phyloP scores from a whole-genome alignment of 1,140 invertebrate genomes.

The Harlomillsia oculata region DNA sequence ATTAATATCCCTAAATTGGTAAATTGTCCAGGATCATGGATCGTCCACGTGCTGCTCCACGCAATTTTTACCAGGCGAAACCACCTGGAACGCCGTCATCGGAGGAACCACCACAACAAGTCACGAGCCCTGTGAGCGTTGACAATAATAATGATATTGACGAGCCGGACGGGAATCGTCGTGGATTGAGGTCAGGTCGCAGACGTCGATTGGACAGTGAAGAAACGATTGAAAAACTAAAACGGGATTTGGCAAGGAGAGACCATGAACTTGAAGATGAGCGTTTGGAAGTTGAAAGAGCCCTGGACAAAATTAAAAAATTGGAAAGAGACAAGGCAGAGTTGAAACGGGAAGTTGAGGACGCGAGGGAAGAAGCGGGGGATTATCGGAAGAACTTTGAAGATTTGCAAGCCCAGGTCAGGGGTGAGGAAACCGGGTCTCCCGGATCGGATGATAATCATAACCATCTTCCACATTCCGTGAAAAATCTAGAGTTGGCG shows the following conservation, averaged over 20 bases:
- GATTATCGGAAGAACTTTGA: constrained; percentile 29
- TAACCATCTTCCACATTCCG: constrained; percentile 40
- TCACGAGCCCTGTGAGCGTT: background rate
- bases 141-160: constrained; percentile 7
- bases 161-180: constrained; percentile 11
- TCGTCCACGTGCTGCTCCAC: background rate
- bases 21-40: too few species aligned
- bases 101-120: background rate
- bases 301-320: constrained; percentile 23
- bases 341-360: constrained; percentile 28
- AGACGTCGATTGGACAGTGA: background rate
- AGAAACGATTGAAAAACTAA: constrained; percentile 2
- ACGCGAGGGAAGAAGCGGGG: constrained; percentile 23
- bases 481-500: constrained; percentile 29
- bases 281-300: constrained; percentile 18
- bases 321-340: constrained; percentile 32
- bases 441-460: constrained; percentile 39
- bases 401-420: constrained; percentile 14
- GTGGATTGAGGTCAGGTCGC: background rate
- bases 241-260: constrained; percentile 23
- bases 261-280: constrained; percentile 30
- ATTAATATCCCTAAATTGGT: too few species aligned
- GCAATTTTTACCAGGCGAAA: constrained; percentile 7
- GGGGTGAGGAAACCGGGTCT: background rate
- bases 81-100: background rate